Conservation (phyloP, 30 jellyfish, hydroid and myxozoan genomes). For the Sanderia malayensis region DNA sequence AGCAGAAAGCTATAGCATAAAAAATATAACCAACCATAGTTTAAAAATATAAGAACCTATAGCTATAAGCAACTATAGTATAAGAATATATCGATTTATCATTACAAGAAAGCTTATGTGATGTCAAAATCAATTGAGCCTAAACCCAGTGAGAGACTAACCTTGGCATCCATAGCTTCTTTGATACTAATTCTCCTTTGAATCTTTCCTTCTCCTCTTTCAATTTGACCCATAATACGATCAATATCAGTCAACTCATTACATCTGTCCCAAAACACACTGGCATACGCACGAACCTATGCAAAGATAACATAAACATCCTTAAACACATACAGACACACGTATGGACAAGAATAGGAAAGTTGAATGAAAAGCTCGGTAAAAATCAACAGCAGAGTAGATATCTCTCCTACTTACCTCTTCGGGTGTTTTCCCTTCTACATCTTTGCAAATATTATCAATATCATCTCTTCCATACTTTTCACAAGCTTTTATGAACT, state of each 20-base stretch:
- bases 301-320: background rate
- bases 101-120: too few species aligned
- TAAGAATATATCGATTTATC: too few species aligned
- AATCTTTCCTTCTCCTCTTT: slow-evolving; percentile 97
- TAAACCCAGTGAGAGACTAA: slow-evolving; percentile 15
- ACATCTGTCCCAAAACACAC: slow-evolving; percentile 95
- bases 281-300: slow-evolving; percentile 94
- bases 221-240: slow-evolving; percentile 92
- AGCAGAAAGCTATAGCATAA: too few species aligned
- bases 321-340: too few species aligned
- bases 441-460: slow-evolving; percentile 83
- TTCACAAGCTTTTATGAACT: slow-evolving; percentile 93
- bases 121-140: too few species aligned
- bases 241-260: slow-evolving; percentile 95
- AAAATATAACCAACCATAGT: too few species aligned
- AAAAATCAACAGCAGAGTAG: too few species aligned
- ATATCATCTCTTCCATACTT: slow-evolving; percentile 95
- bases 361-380: too few species aligned
- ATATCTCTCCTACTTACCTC: too few species aligned
- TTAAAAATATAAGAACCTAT: too few species aligned
- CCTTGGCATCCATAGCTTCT: slow-evolving; percentile 99
- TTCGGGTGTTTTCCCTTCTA: slow-evolving; percentile 93
- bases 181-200: slow-evolving; percentile 91
- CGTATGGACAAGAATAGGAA: too few species aligned
- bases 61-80: too few species aligned